Conservation (phyloP, 2,888 invertebrate species). For the Cecidostiba fungosa region DNA sequence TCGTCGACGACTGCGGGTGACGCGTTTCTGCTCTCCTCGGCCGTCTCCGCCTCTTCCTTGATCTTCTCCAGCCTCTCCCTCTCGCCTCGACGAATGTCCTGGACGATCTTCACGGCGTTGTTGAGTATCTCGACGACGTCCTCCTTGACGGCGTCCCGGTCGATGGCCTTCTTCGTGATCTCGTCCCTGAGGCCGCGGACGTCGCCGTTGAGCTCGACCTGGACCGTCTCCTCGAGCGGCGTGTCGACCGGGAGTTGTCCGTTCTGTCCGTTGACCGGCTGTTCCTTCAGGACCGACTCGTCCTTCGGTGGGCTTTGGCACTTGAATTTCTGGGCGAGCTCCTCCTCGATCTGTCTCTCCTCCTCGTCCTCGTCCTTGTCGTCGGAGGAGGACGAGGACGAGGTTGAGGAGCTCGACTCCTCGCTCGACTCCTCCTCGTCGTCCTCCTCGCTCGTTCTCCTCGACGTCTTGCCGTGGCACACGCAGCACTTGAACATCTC, state of each 20-base stretch:
- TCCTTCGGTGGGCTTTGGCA: slow-evolving; percentile 48
- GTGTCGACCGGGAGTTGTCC: slow-evolving; percentile 10
- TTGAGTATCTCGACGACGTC: slow-evolving; percentile 62
- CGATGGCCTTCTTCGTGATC: slow-evolving; percentile 23
- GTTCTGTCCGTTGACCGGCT: slow-evolving; percentile 12
- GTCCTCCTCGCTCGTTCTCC: slow-evolving; percentile 65
- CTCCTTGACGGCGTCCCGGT: slow-evolving; percentile 58
- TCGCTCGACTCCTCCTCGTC: slow-evolving; percentile 63
- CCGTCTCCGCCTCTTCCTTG: slow-evolving; percentile 48
- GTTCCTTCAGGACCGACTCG: slow-evolving; percentile 22
- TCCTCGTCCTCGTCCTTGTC: slow-evolving; percentile 47
- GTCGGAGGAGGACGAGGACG: slow-evolving; percentile 32
- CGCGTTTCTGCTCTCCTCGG: slow-evolving; percentile 24
- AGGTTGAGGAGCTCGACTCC: slow-evolving; percentile 46
- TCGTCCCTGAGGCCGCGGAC: slow-evolving; percentile 8
- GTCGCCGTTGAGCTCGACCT: slow-evolving; percentile 56
- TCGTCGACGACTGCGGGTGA: background rate
- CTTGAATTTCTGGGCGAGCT: slow-evolving; percentile 57
- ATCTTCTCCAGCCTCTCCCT: slow-evolving; percentile 59
- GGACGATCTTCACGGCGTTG: slow-evolving; percentile 59
- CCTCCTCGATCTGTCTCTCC: slow-evolving; percentile 61
- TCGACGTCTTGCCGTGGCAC: slow-evolving; percentile 72
- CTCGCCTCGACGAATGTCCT: slow-evolving; percentile 53
- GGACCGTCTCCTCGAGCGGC: background rate
- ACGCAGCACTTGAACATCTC: slow-evolving; percentile 78